A percentile compares a stretch with the other conserved stretches of the same genome.
Evolutionary conservation across 2,888 invertebrate species (phyloP).

Genomic region (Drosophila phalerata): DNA sequence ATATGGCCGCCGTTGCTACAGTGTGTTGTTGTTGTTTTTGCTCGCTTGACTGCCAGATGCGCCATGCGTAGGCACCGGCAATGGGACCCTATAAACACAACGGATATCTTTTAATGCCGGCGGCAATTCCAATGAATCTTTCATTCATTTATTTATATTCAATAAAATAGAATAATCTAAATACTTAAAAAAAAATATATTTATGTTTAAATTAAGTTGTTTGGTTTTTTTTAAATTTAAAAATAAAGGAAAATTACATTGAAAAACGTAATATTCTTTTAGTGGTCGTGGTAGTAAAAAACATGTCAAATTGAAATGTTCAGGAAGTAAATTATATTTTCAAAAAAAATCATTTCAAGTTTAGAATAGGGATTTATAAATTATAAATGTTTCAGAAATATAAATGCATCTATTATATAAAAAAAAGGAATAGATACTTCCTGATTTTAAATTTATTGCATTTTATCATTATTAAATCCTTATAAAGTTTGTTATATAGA

Average conservation of each 20-base stretch:
- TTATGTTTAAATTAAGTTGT: neutral
- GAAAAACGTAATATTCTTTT: neutral
- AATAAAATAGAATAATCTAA: neutral
- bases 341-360: neutral
- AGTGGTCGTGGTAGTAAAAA: neutral
- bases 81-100: conserved; percentile 35
- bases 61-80: conserved; percentile 56
- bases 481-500: too few species aligned
- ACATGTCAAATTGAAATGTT: neutral
- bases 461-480: too few species aligned
- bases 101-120: conserved; percentile 47
- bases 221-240: neutral
- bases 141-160: neutral
- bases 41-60: conserved; percentile 53
- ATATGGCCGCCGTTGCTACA: conserved; percentile 81
- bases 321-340: neutral
- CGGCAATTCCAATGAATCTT: conserved; percentile 42
- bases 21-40: conserved; percentile 34
- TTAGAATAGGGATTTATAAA: too few species aligned
- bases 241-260: neutral
- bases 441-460: neutral
- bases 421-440: neutral
- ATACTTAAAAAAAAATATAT: neutral
- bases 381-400: too few species aligned
- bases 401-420: too few species aligned